Evolutionary conservation across 2,113 vertebrate genomes (phyloP).

Genomic region (Apeltes quadracus): DNA sequence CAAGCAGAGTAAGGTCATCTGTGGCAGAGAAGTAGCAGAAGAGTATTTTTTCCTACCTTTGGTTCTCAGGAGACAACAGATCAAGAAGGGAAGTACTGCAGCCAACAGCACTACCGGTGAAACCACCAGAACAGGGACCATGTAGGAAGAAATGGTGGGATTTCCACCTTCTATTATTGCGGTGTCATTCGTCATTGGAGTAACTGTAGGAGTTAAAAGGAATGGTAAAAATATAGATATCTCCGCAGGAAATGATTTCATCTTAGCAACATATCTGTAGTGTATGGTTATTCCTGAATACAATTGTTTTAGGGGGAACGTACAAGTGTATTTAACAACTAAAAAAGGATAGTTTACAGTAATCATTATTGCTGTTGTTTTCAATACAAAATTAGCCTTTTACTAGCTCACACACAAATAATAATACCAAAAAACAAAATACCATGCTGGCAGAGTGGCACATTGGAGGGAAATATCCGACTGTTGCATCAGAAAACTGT

Average conservation of each 20-base stretch:
- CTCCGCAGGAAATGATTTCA: not conserved
- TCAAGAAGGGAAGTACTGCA: conserved; percentile 22
- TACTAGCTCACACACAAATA: not conserved
- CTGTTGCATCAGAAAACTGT: not conserved
- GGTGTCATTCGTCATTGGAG: not conserved
- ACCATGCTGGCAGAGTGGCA: not conserved
- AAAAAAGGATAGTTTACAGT: not conserved
- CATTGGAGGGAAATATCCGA: too few relatives aligned
- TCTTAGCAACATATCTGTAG: not conserved
- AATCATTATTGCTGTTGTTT: not conserved
- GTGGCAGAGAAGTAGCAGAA: not conserved
- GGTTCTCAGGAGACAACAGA: conserved; percentile 43
- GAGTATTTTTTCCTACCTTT: conserved; percentile 38
- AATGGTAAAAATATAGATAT: conserved; percentile 33
- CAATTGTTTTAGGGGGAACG: not conserved
- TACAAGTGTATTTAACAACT: not conserved
- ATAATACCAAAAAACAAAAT: not conserved
- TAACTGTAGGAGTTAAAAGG: conserved; percentile 58
- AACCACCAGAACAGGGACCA: conserved; percentile 34
- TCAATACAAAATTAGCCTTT: not conserved
- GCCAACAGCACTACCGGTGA: conserved; percentile 27
- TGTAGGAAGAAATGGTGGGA: not conserved
- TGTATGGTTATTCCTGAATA: not conserved
- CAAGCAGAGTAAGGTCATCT: not conserved
- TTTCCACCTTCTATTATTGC: rapidly evolving